Evolutionary conservation across 2,113 vertebrate species (phyloP), one percentile per base, ranked within the genome.

Genomic region (Cardinalis cardinalis): DNA sequence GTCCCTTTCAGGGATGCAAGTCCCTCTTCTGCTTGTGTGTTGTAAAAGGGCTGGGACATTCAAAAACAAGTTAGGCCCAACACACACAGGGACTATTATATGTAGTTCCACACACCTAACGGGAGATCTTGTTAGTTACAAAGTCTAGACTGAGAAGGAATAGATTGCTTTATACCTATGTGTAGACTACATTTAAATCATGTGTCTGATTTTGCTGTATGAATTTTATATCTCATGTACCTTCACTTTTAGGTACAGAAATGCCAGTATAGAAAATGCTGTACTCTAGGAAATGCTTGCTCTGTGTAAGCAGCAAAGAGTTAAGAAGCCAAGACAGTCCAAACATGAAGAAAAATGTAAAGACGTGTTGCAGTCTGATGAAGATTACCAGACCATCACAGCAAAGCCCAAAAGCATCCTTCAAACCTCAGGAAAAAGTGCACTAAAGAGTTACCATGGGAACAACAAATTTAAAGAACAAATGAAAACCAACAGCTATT

Each of bases 381-480:
- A 97, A 97, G 88, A 97, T 96, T 97, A 96, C 93, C 90, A 97
- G 95, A 94, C 78, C 92, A 97, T 87, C 61, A 71, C 78, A 93
- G 87, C 92, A 97, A 97, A 94, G 46, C 91, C 91, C 77, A 80
- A 95, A 96, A 97, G 63, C 93, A 95, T 96, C 96, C 73, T 95
- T 97, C 95, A 95, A 90, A 94, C 84, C 92, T 94, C 94, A 95
- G 77, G 74, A 94, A 95, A 96, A 95, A 92, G 90, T 49, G 69
- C 75, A 75, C 94, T 96, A 82, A 97, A 94, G 94, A 80, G 90
- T 97, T 96, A 92, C 96, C 90, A 97, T 97, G 93, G 96, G 63
- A 97, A 97, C 94, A 93, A 91, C 86, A 93, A 96, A 95, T 97
- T 97, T 97, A 97, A 97, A 82, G 95, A 95, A 95, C 86, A 92